Evolutionary conservation across 2,888 invertebrate species (phyloP).

Genomic region (Eristalis arbustorum): DNA sequence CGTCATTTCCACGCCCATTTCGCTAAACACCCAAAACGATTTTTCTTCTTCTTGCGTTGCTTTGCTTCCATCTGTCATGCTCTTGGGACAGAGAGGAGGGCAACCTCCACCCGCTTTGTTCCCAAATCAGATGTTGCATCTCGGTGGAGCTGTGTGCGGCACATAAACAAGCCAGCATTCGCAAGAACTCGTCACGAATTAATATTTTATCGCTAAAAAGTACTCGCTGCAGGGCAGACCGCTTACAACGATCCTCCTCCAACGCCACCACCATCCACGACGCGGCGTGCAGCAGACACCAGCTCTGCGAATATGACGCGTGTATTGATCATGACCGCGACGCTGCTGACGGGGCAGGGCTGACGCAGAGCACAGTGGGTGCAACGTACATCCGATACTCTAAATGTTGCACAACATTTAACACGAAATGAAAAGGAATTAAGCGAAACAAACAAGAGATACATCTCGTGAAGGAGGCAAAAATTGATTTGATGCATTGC

Average conservation of each 20-base stretch:
- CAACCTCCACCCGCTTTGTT: slow-evolving; percentile 1
- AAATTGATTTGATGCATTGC: slow-evolving; percentile 67
- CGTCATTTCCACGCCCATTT: slow-evolving; percentile 62
- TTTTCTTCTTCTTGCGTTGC: slow-evolving; percentile 38
- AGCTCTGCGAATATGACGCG: slow-evolving; percentile 34
- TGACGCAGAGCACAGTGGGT: slow-evolving; percentile 51
- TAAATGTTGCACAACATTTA: slow-evolving; percentile 70
- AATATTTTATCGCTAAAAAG: slow-evolving; percentile 70
- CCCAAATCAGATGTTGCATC: slow-evolving; percentile 59
- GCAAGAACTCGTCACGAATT: slow-evolving; percentile 70
- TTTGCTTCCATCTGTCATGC: slow-evolving; percentile 47
- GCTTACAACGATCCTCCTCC: slow-evolving; percentile 53
- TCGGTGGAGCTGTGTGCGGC: slow-evolving; percentile 23
- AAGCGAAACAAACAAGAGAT: slow-evolving; percentile 68
- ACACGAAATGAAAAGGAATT: slow-evolving; percentile 70
- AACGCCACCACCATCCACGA: no score
- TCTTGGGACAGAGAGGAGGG: slow-evolving; percentile 32
- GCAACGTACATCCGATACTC: slow-evolving; percentile 66
- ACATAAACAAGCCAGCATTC: slow-evolving; percentile 64
- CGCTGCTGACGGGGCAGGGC: not conserved
- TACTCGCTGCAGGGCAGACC: slow-evolving; percentile 56
- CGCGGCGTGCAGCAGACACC: not conserved
- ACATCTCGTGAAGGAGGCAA: slow-evolving; percentile 53
- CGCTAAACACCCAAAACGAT: slow-evolving; percentile 50
- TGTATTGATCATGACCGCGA: slow-evolving; percentile 65